Percentiles rank a stretch among this genome's conserved stretches.
These are phyloP conservation scores for Charadrius vociferus DNA, from an alignment of 2,113 vertebrate species.

Conservation along the genomic window DNA sequence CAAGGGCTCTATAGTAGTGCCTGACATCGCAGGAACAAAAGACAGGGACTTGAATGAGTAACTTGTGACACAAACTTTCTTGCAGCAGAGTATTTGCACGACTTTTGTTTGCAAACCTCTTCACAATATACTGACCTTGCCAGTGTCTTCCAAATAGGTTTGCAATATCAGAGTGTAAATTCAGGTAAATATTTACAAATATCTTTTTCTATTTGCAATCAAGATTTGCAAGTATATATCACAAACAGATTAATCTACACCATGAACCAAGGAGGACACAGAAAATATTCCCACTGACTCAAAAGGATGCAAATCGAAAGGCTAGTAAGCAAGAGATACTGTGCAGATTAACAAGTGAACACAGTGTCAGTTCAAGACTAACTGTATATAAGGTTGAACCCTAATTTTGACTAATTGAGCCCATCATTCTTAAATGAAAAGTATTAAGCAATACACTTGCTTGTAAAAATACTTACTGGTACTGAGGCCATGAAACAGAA, in stretches of 20 bases:
- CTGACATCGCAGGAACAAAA: neutral
- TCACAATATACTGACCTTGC: neutral
- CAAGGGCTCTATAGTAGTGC: neutral
- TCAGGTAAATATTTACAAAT: neutral
- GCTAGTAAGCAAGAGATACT: neutral
- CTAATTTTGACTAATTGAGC: conserved; percentile 45
- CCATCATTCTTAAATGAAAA: conserved; percentile 31
- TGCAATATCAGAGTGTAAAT: neutral
- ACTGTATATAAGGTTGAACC: neutral
- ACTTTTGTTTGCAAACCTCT: neutral
- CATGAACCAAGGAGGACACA: neutral
- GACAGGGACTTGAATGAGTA: neutral
- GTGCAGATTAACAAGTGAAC: neutral
- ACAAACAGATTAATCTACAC: neutral
- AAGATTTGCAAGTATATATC: neutral
- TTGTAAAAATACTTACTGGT: conserved; percentile 58
- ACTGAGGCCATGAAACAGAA: conserved; percentile 30
- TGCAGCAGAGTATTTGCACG: neutral
- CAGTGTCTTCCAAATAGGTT: neutral
- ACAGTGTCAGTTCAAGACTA: neutral
- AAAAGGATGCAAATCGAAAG: neutral
- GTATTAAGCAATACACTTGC: conserved; percentile 52
- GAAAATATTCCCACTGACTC: neutral
- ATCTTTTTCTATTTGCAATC: neutral
- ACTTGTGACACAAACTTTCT: neutral